Evolutionary conservation across 2,888 invertebrate species (phyloP).

Genomic region (Teleiodes luculella): DNA sequence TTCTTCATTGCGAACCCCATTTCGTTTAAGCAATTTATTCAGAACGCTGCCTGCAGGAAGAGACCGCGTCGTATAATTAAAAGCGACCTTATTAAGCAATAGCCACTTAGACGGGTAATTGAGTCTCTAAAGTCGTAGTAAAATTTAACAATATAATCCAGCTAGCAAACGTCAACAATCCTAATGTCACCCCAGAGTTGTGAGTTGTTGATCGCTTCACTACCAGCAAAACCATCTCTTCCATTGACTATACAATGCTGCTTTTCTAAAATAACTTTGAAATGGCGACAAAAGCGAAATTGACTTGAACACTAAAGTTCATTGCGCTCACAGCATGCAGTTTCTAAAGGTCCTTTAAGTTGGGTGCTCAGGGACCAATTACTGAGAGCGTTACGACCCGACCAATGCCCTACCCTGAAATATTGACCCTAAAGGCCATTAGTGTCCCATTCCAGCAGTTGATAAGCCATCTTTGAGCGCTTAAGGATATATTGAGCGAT

Average conservation of each 20-base stretch:
- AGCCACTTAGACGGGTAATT: conserved; percentile 19
- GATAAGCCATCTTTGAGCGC: conserved; percentile 61
- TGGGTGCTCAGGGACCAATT: conserved; percentile 52
- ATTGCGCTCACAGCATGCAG: conserved; percentile 20
- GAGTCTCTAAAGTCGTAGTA: conserved; percentile 16
- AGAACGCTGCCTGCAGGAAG: background rate
- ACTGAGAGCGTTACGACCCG: conserved; percentile 44
- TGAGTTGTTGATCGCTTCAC: conserved; percentile 9
- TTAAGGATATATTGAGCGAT: conserved; percentile 51
- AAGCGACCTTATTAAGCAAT: conserved; percentile 16
- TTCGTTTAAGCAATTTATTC: background rate
- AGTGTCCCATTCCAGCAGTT: conserved; percentile 54
- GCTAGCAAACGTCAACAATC: conserved; percentile 24
- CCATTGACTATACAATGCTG: background rate
- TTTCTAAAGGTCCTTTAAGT: conserved; percentile 23
- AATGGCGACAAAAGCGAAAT: background rate
- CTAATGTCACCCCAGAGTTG: conserved; percentile 19
- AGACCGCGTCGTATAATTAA: conserved; percentile 15
- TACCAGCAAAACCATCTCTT: background rate
- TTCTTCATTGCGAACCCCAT: background rate
- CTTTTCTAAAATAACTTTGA: background rate
- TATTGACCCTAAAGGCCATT: conserved; percentile 70
- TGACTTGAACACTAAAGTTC: conserved; percentile 9
- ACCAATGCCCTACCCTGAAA: conserved; percentile 51
- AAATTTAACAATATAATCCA: conserved; percentile 24